Percentiles rank a stretch among this genome's conserved stretches.
These are phyloP conservation scores for Microctonus aethiopoides DNA, from an alignment of 2,888 invertebrate species.

Conservation along the genomic window DNA sequence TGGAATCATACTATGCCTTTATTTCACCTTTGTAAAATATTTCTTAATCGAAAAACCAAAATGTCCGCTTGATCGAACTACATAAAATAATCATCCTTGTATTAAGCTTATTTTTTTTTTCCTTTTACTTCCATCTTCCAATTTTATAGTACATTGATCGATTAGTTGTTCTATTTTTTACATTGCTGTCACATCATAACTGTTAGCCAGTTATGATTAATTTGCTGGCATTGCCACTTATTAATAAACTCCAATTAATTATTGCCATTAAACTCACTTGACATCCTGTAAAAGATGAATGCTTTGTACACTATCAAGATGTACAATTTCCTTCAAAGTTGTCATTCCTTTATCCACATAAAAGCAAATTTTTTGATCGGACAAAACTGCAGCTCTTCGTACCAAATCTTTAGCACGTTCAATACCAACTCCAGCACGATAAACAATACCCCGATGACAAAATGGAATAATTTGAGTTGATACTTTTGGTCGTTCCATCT, in stretches of 20 bases:
- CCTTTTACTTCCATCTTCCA: neutral
- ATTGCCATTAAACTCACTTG: conserved; percentile 66
- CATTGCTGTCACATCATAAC: neutral
- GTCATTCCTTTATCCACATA: conserved; percentile 79
- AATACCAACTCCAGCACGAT: conserved; percentile 63
- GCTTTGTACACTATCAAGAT: conserved; percentile 75
- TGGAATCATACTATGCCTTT: too few relatives aligned
- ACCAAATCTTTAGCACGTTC: conserved; percentile 78
- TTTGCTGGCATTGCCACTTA: neutral
- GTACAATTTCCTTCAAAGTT: conserved; percentile 77
- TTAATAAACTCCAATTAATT: conserved; percentile 15
- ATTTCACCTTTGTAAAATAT: too few relatives aligned
- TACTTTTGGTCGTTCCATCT: conserved; percentile 70
- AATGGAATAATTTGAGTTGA: conserved; percentile 66
- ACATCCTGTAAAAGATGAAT: conserved; percentile 72
- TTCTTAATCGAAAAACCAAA: too few relatives aligned
- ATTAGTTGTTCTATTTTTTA: neutral
- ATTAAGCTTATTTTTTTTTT: neutral
- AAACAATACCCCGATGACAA: conserved; percentile 74
- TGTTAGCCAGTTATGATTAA: neutral
- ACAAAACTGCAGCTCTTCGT: conserved; percentile 71
- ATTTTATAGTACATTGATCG: conserved; percentile 24
- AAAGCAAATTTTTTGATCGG: conserved; percentile 79
- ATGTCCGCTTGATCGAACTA: too few relatives aligned
- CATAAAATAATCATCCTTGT: too few relatives aligned